Evolutionary conservation across 2,113 vertebrate genomes (phyloP), one percentile per base, ranked within the genome.

Genomic region (Eubucco bourcierii): DNA sequence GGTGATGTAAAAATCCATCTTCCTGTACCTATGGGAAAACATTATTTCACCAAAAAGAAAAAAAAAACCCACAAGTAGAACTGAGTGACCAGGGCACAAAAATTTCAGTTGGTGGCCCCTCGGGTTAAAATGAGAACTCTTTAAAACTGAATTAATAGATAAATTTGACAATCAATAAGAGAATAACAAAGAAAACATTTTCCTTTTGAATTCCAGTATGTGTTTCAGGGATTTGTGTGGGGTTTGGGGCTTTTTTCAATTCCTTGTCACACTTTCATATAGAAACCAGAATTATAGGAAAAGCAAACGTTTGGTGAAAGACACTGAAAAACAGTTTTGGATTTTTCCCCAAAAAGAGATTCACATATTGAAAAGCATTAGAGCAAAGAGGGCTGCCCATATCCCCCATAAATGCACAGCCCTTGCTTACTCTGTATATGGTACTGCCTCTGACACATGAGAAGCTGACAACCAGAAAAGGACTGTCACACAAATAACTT

Each of bases 381-480:
- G 56, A 74, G 28, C 33, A 37, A 72, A 59, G 39, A 77, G 37
- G 37, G 12, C 47, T 87, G 31, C 60, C 60, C 52, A 9, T 56
- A 60, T 44, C 13, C 33, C 47, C 3, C 16, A 15, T n/a, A 68
- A 74, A 25, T 7, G 12, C 50, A 13, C 29, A 59, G 21, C 14
- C 44, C 0, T 0, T 56, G 13, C 27, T 58, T 77, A n/a, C 34
- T 87, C 13, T 81, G 0, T 74, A 7, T 46, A 12, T 29, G 17
- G 27, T 23, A 23, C 47, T 44, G 23, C 56, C 66, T 47, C 58
- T 95, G 91, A 96, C 87, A 93, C 73, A 65, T 17, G 75, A 70
- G 87, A 88, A 97, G 85, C 71, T 95, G 96, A 96, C 96, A 97
- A 59, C 73, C n/a, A 65, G 87, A 94, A 93, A 96, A 95, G 72